Percentiles rank a stretch among this genome's conserved stretches.
These are phyloP conservation scores for Leuctra nigra DNA, from an alignment of 2,888 invertebrate species.

Conservation along the genomic window DNA sequence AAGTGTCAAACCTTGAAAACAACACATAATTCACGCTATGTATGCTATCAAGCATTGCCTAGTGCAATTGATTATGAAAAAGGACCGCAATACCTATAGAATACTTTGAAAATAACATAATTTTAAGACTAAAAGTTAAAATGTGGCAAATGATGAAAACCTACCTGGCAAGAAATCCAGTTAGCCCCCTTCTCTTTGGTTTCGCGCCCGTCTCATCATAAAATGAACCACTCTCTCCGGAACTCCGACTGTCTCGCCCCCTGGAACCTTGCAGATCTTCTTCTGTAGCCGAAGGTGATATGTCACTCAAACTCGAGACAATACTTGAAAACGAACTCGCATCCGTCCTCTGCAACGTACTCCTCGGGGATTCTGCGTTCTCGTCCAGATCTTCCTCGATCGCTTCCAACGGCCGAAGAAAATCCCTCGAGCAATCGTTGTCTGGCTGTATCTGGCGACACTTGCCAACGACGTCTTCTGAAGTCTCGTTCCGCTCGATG, in stretches of 20 bases:
- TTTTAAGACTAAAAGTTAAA: no score
- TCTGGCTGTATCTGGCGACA: conserved; percentile 4
- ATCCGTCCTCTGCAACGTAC: conserved; percentile 39
- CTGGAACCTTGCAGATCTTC: conserved; percentile 27
- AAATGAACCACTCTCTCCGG: conserved; percentile 32
- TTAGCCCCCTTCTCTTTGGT: conserved; percentile 53
- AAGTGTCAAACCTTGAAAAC: no score
- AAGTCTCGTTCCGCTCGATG: conserved; percentile 26
- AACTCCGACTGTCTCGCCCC: conserved; percentile 38
- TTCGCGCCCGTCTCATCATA: conserved; percentile 41
- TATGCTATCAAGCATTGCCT: no score
- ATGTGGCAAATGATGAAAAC: no score
- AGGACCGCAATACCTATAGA: no score
- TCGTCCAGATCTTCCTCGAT: conserved; percentile 26
- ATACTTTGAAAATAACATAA: no score
- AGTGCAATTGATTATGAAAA: no score
- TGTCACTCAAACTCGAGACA: conserved; percentile 63
- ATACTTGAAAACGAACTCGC: conserved; percentile 62
- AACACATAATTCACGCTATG: no score
- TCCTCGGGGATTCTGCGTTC: conserved; percentile 26
- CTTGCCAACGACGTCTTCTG: conserved; percentile 9
- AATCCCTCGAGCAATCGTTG: conserved; percentile 1
- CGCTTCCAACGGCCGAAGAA: conserved; percentile 25
- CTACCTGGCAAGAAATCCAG: conserved; percentile 58
- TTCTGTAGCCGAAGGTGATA: conserved; percentile 45